Conservation (phyloP, 2,888 invertebrate species). For the Bursaphelenchus okinawaensis region DNA sequence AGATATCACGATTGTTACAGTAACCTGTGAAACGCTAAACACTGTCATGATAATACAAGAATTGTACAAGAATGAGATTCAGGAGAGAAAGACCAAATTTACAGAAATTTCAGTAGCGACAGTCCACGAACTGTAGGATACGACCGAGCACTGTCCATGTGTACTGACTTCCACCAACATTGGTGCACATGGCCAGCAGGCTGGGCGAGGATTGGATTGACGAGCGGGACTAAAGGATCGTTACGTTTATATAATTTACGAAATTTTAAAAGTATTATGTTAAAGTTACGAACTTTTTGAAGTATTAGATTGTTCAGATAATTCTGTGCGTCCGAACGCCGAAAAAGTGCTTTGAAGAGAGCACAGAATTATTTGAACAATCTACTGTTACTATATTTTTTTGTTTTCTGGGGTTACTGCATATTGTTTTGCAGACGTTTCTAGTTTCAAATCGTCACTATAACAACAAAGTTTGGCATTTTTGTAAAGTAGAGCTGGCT, state of each 20-base stretch:
- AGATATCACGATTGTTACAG: background rate
- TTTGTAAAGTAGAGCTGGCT: background rate
- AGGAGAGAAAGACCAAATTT: background rate
- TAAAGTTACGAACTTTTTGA: no score
- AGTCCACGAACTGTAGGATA: constrained; percentile 56
- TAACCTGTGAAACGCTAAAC: background rate
- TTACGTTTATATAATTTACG: background rate
- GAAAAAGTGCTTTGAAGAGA: no score
- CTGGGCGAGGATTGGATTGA: constrained; percentile 54
- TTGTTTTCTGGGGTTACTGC: no score
- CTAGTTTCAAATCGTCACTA: no score
- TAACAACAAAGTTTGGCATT: no score
- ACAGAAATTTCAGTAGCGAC: constrained; percentile 41
- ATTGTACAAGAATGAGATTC: background rate
- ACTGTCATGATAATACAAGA: background rate
- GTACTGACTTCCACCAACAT: constrained; percentile 56
- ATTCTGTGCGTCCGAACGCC: no score
- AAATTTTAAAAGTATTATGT: background rate
- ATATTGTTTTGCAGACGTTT: no score
- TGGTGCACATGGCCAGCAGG: constrained; percentile 55
- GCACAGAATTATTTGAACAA: no score
- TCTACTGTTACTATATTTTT: no score
- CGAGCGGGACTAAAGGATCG: constrained; percentile 47
- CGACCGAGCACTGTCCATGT: constrained; percentile 56
- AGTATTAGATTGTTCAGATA: no score